Evolutionary conservation across 1,140 invertebrate genomes (phyloP), one percentile per base, ranked within the genome.

Genomic region (Pseudomyrmex cubaensis): DNA sequence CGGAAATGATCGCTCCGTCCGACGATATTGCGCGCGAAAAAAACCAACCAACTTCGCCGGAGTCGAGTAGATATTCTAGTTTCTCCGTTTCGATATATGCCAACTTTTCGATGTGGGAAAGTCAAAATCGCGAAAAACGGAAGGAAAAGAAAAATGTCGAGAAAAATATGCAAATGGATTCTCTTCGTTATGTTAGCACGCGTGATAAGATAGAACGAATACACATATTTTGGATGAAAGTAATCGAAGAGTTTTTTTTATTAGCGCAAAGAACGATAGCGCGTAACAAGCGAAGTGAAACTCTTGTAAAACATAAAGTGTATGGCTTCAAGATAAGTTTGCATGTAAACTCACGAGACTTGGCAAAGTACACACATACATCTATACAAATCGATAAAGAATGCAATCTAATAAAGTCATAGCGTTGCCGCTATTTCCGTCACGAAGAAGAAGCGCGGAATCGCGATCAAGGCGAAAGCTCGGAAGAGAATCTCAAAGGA

Each of bases 61-160:
- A 46, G 70, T 46, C 70, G 72, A 78, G 54, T 12, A 69, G 52
- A 78, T 25, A 52, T 17, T 57, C 44, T 64, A 59, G 44, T 70
- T 57, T 8, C 5, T 35, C 35, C 5, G 63, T 69, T 78, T 57
- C 35, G 20, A 57, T 44, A 15, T 46, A 57, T 35, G 35, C 52
- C 15, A 25, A 70, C 64, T 70, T 80, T 12, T 4, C 8, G 17
- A 20, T n/a, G 67, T 22, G 48, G 13, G 7, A 5, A 35, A 77
- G 35, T 22, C 17, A 50, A 25, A 15, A 67, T 13, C 20, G 48
- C 48, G 56, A 69, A 78, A 73, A 78, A 83, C 44, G 54, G 57
- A 63, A 74, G 59, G 67, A 76, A 67, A 63, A 85, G 56, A 82
- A 78, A 35, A 88, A 85, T 54, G 73, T 46, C 56, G 76, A 76